Evolutionary conservation across 1,140 invertebrate genomes (phyloP).

Genomic region (Venturia canescens): DNA sequence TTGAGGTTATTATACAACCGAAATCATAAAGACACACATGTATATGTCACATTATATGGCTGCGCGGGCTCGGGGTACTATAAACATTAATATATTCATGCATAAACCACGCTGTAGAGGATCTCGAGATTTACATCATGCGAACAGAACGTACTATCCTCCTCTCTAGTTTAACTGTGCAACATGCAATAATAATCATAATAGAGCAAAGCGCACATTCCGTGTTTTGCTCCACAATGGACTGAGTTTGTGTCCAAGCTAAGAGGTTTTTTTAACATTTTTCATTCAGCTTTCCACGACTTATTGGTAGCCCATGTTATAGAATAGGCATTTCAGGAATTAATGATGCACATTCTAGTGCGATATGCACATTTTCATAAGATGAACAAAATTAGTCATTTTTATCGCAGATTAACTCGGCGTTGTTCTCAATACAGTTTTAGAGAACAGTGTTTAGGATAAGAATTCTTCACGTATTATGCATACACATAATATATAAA

Average conservation of each 20-base stretch:
- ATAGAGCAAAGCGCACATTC: background rate
- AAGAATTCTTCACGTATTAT: too few relatives aligned
- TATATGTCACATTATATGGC: slow-evolving; percentile 12
- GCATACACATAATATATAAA: background rate
- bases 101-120: slow-evolving; percentile 22
- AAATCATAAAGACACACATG: slow-evolving; percentile 24
- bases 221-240: background rate
- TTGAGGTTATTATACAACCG: slow-evolving; percentile 14
- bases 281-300: background rate
- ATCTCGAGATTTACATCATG: slow-evolving; percentile 28
- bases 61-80: background rate
- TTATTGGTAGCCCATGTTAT: too few relatives aligned
- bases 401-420: too few relatives aligned
- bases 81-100: slow-evolving; percentile 44
- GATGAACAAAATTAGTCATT: too few relatives aligned
- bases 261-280: background rate
- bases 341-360: too few relatives aligned
- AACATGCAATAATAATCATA: slow-evolving; percentile 33
- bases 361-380: too few relatives aligned
- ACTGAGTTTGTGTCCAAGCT: too few relatives aligned
- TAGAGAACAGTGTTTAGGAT: too few relatives aligned
- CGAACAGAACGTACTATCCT: slow-evolving; percentile 10
- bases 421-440: too few relatives aligned
- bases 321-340: too few relatives aligned
- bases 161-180: slow-evolving; percentile 9